Percentiles rank a stretch among this genome's conserved stretches.
Evolutionary conservation across 1,140 invertebrate species (phyloP).

Genomic region (Solen grandis): DNA sequence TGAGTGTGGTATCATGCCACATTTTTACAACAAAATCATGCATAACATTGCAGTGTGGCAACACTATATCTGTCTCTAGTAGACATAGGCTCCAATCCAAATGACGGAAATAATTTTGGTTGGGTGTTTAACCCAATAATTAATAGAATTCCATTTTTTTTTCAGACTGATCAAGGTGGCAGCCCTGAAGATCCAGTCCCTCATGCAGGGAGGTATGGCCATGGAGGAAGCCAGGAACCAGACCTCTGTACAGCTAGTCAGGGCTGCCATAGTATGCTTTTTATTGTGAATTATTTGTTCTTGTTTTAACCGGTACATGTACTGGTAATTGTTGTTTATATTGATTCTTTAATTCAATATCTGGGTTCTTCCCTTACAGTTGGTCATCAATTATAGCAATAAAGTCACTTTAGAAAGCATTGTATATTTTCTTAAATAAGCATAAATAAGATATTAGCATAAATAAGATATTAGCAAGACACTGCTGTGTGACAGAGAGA

Average conservation of each 20-base stretch:
- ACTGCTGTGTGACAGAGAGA: too few relatives aligned
- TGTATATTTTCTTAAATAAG: background rate
- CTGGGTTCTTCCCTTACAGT: background rate
- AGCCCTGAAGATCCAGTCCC: slow-evolving; percentile 17
- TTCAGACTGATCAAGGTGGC: slow-evolving; percentile 32
- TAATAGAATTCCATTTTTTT: background rate
- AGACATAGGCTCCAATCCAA: too few relatives aligned
- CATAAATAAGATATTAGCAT: background rate
- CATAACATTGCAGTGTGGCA: background rate
- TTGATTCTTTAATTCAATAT: background rate
- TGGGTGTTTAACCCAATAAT: too few relatives aligned
- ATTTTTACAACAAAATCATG: background rate
- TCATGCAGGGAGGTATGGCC: slow-evolving; percentile 12
- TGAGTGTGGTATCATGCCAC: background rate
- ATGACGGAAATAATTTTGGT: too few relatives aligned
- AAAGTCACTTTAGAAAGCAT: too few relatives aligned
- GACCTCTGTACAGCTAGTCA: background rate
- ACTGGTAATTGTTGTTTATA: background rate
- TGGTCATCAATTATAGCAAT: too few relatives aligned
- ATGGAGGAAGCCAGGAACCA: slow-evolving; percentile 29
- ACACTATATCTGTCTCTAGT: background rate
- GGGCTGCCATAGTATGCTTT: background rate
- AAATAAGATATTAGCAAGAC: too few relatives aligned
- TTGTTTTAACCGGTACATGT: background rate
- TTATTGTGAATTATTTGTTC: background rate